Percentiles rank a stretch among this genome's conserved stretches.
phyloP scores from a whole-genome alignment of 2,797 vertebrate genomes.

The Liparis tanakae region DNA sequence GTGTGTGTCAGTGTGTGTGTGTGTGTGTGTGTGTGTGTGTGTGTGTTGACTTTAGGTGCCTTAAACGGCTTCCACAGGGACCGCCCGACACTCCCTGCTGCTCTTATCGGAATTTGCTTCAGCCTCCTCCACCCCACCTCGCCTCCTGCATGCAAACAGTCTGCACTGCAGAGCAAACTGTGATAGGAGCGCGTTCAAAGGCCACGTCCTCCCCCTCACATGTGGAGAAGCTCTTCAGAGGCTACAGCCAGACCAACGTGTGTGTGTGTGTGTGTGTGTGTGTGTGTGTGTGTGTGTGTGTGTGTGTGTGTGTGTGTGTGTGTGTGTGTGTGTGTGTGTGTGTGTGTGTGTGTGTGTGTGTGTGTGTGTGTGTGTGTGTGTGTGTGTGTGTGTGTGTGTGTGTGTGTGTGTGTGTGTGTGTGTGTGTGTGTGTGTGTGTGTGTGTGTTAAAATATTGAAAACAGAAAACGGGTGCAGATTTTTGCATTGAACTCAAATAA shows the following conservation, averaged over 20 bases:
- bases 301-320: no score
- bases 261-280: no score
- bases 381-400: no score
- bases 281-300: no score
- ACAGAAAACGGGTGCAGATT: neutral
- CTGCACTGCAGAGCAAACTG: slow-evolving; percentile 48
- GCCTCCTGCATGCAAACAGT: slow-evolving; percentile 76
- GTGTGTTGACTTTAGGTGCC: neutral
- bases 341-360: no score
- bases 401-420: no score
- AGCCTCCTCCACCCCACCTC: slow-evolving; percentile 69
- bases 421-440: no score
- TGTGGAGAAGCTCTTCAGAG: slow-evolving; percentile 43
- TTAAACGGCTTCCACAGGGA: slow-evolving; percentile 33
- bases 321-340: no score
- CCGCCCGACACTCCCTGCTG: slow-evolving; percentile 65
- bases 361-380: no score
- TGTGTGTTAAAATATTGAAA: slow-evolving; percentile 5
- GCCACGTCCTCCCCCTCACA: slow-evolving; percentile 76
- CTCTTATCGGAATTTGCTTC: slow-evolving; percentile 69
- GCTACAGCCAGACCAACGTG: neutral
- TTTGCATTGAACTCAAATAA: neutral
- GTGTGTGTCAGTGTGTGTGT: neutral
- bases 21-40: slow-evolving; percentile 3
- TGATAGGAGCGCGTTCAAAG: slow-evolving; percentile 84